Evolutionary conservation across 2,113 vertebrate genomes (phyloP).

Genomic region (Ameiurus melas): DNA sequence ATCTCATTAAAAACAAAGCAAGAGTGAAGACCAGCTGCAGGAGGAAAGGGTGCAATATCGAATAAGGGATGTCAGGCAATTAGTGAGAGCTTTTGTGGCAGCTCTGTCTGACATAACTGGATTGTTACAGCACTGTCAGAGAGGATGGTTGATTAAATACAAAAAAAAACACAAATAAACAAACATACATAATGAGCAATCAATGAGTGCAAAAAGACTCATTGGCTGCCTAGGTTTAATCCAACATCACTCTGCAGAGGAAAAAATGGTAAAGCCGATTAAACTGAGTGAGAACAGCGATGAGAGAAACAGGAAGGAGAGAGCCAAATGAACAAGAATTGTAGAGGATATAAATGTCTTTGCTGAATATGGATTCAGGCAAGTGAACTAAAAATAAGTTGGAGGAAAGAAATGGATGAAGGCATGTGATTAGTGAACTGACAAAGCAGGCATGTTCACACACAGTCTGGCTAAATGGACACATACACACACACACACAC

Average conservation of each 20-base stretch:
- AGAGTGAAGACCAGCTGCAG: background rate
- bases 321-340: background rate
- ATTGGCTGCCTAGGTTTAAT: slow-evolving; percentile 29
- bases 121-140: slow-evolving; percentile 41
- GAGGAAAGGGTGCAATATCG: background rate
- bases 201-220: slow-evolving; percentile 19
- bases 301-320: slow-evolving; percentile 1
- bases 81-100: slow-evolving; percentile 12
- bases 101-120: slow-evolving; percentile 14
- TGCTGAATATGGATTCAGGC: background rate
- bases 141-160: slow-evolving; percentile 40
- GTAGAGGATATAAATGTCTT: background rate
- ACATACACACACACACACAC: no score
- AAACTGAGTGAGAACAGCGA: slow-evolving; percentile 33
- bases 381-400: background rate
- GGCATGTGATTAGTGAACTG: background rate
- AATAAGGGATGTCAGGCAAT: background rate
- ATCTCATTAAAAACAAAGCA: slow-evolving; percentile 41
- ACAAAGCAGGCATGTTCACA: background rate
- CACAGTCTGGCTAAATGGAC: background rate
- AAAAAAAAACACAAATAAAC: slow-evolving; percentile 32
- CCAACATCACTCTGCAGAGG: slow-evolving; percentile 21
- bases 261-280: slow-evolving; percentile 47
- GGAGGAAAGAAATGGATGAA: background rate
- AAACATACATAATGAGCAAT: slow-evolving; percentile 49